Base-by-base conservation (phyloP, 2,113 vertebrate species). In the Mugil cephalus region DNA sequence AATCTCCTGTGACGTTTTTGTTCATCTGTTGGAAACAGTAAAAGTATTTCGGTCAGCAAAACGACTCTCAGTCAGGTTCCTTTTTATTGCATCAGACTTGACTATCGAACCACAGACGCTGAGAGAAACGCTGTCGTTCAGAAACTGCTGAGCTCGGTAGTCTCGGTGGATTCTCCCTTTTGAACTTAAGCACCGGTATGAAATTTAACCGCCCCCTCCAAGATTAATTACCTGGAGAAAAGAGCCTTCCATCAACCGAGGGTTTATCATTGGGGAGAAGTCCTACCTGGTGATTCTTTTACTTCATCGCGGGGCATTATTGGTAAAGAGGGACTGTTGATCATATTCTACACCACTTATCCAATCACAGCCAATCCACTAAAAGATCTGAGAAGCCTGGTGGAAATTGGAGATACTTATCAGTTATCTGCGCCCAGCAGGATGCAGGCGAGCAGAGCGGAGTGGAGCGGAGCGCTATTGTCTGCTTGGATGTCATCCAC, bases 141-240 rank as follows among this genome's bases (percentile, higher is more conserved):
- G 65, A 83, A 91, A 70, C 8, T 76, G 84, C 89, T 88, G 83
- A 84, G 69, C 55, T 87, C 73, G 24, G 83, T 65, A 67, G 43
- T 85, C 39, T 65, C 45, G 34, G 18, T 61, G 64, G 64, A 67
- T 80, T 76, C 67, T 74, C 10, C 51, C 82, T 66, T 83, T 85
- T 89, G 77, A 87, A 83, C 45, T 67, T 76, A 82, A 87, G 75
- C 67, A 54, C 79, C 51, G 10, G 69, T 75, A 61, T 91, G 82
- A 89, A 89, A 88, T 85, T 71, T 77, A 88, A 89, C 82, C 84
- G 53, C 17, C 71, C 58, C 43, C 62, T 52, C 46, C 39, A 79
- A 90, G 90, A 92, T 92, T 89, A 91, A 92, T 91, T 86, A 85
- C 83, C 72, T 42, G 8, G 40, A 50, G 64, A 90, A n/a, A 83